These are phyloP conservation scores for Teleiodes luculella DNA, from an alignment of 2,888 invertebrate genomes.

Conservation along the genomic window DNA sequence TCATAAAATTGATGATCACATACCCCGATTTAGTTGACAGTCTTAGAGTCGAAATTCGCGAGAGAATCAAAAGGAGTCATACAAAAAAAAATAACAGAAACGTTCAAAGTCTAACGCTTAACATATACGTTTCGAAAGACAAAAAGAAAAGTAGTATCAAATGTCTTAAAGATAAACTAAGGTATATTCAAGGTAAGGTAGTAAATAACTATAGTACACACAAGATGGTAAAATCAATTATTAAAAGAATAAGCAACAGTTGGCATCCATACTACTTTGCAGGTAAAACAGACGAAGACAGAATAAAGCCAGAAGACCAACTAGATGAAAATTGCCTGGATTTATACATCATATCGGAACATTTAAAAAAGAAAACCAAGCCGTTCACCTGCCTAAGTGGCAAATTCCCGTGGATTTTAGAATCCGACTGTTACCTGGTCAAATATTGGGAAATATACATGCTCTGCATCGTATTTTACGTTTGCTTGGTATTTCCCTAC, in stretches of 20 bases:
- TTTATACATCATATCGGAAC: slow-evolving; percentile 67
- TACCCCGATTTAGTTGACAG: slow-evolving; percentile 62
- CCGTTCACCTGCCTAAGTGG: slow-evolving; percentile 58
- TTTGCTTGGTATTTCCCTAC: slow-evolving; percentile 70
- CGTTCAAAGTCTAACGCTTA: slow-evolving; percentile 45
- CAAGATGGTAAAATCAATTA: too few species aligned
- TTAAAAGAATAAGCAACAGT: too few species aligned
- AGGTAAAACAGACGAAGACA: slow-evolving; percentile 54
- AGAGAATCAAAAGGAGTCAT: slow-evolving; percentile 48
- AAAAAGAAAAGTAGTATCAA: slow-evolving; percentile 70
- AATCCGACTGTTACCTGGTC: slow-evolving; percentile 61
- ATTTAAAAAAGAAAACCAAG: slow-evolving; percentile 57
- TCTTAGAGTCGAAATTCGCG: slow-evolving; percentile 51
- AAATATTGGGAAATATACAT: slow-evolving; percentile 72
- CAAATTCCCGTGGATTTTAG: slow-evolving; percentile 71
- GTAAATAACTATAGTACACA: too few species aligned
- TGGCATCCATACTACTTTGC: slow-evolving; percentile 16
- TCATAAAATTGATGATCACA: slow-evolving; percentile 66
- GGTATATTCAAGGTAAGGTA: slow-evolving; percentile 69
- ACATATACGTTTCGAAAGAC: slow-evolving; percentile 67
- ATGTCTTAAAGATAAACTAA: slow-evolving; percentile 67
- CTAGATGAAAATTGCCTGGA: slow-evolving; percentile 64
- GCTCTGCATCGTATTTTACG: slow-evolving; percentile 55
- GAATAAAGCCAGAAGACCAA: slow-evolving; percentile 48
- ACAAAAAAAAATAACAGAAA: slow-evolving; percentile 39